Base-by-base conservation (phyloP, 1,140 invertebrate species). In the Drosophila lacteicornis region DNA sequence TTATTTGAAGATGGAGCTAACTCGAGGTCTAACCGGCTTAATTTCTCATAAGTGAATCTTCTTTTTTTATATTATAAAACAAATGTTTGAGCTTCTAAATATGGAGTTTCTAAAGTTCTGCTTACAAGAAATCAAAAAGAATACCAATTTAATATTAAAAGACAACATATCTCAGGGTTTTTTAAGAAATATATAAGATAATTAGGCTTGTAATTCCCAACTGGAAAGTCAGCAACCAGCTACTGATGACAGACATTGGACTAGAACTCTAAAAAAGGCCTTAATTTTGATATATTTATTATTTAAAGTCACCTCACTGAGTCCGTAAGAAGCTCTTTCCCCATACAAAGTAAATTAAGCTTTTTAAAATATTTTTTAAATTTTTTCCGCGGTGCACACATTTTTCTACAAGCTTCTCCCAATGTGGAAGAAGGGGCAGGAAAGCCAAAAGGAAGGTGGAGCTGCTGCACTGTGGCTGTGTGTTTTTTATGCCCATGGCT, bases 401-500 rank as follows among this genome's bases (percentile, higher is more conserved):
- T 22, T 56, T 53, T 40, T 11, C 53, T 8, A 40, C 19, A 56
- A 56, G 53, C 53, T 22, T 13, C 36, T 22, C 9, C 33, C 22
- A 11, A 19, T 22, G 33, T 9, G 3, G 4, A 5, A 5, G 8
- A 9, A 15, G 1, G 36, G 12, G 11, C n/a, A 15, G 33, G 30
- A 15, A 42, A 15, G 33, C 17, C 51, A 38, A 30, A 30, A 30
- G 27, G 33, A 36, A 11, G 51, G 51, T 19, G 51, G 13, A 38
- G 51, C 51, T 55, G 51, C 51, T 55, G 51, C 51, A 55, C 12
- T 38, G 19, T 43, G 40, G 55, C 30, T 60, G 17, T 58, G 17
- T 55, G 65, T 71, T 58, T 79, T 49, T 79, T 82, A 82, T 86
- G 69, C 65, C 65, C 73, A 63, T 76, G 75, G 80, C 81, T 68